Conservation (phyloP, 2,113 vertebrate species). For the Centropus unirufus region DNA sequence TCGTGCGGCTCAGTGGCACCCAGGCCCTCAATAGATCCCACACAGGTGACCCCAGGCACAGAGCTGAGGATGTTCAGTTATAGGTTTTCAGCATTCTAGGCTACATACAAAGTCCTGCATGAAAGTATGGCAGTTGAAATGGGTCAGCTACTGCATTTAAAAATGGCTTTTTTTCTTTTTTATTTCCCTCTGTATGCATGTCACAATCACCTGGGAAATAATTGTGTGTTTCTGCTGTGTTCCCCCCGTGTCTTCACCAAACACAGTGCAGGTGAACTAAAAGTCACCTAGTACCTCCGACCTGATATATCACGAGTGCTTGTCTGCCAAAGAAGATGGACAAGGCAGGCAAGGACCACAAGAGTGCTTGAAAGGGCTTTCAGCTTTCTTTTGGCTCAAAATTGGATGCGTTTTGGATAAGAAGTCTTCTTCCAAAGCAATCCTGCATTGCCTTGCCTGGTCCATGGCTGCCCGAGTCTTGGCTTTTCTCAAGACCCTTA, state of each 20-base stretch:
- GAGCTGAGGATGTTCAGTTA: background rate
- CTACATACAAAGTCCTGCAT: background rate
- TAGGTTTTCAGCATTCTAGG: background rate
- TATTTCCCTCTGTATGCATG: background rate
- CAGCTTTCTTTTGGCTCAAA: background rate
- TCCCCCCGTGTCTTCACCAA: background rate
- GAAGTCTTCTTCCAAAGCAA: background rate
- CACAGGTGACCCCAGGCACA: background rate
- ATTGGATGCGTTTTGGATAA: background rate
- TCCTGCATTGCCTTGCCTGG: background rate
- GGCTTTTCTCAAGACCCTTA: background rate
- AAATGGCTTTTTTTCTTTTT: background rate
- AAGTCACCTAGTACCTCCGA: background rate
- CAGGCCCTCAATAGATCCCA: background rate
- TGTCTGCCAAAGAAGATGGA: background rate
- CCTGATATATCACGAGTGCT: too few relatives aligned
- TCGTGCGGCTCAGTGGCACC: background rate
- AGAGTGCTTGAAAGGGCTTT: background rate
- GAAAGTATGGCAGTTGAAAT: background rate
- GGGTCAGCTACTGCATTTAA: background rate
- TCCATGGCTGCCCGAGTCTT: rapidly evolving
- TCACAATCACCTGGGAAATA: background rate
- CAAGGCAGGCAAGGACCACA: background rate
- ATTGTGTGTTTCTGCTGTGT: background rate
- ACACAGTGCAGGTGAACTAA: background rate